phyloP scores from a whole-genome alignment of 1,140 invertebrate genomes.

The Tetranychus urticae region DNA sequence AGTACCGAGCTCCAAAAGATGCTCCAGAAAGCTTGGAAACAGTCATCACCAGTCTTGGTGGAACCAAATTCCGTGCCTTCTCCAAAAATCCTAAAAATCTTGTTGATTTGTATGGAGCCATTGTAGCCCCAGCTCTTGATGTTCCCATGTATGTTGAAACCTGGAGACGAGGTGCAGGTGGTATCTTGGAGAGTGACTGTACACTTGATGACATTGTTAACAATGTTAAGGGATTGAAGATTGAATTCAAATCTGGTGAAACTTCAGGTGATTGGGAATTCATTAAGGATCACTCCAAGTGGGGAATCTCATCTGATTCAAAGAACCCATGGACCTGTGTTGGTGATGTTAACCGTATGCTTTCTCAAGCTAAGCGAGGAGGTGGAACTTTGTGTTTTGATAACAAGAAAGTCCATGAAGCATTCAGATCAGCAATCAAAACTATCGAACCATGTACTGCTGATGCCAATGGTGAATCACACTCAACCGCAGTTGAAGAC shows the following conservation, averaged over 20 bases:
- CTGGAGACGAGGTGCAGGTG: constrained; percentile 54
- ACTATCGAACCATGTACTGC: constrained; percentile 7
- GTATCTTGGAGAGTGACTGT: constrained; percentile 21
- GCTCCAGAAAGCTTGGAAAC: not conserved
- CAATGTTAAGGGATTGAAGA: not conserved
- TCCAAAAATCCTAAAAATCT: constrained; percentile 48
- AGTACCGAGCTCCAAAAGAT: not conserved
- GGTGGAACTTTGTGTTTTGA: constrained; percentile 58
- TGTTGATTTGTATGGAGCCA: constrained; percentile 43
- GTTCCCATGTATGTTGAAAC: constrained; percentile 51
- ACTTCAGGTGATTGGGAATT: constrained; percentile 22
- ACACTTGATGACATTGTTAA: not conserved
- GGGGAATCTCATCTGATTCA: constrained; percentile 40
- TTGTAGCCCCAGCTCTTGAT: constrained; percentile 45
- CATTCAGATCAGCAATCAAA: constrained; percentile 19
- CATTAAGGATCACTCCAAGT: constrained; percentile 68
- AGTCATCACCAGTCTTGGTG: constrained; percentile 25
- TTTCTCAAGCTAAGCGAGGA: constrained; percentile 43
- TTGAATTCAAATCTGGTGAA: not conserved
- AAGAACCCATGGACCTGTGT: constrained; percentile 49
- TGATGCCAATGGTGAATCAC: too few relatives aligned
- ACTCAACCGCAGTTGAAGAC: too few relatives aligned
- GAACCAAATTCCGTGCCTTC: constrained; percentile 40
- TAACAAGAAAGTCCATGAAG: constrained; percentile 25
- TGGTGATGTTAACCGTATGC: constrained; percentile 70